Conservation (phyloP, 35 echinoderm and acorn worm genomes). For the Eucidaris tribuloides region DNA sequence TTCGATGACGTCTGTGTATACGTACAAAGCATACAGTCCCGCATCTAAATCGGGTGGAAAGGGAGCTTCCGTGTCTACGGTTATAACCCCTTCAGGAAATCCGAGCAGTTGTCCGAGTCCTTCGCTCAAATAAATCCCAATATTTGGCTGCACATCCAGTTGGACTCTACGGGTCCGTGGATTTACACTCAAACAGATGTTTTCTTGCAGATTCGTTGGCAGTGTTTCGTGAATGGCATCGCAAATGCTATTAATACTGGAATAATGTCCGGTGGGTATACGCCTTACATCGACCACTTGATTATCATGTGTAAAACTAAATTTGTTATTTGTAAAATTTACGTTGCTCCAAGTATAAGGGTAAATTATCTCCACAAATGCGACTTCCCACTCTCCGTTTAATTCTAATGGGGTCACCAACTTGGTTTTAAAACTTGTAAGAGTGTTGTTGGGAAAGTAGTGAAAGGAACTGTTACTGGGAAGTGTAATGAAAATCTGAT, state of each 20-base stretch:
- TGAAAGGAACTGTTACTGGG: neutral
- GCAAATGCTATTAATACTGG: neutral
- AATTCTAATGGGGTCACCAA: neutral
- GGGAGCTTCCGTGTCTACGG: neutral
- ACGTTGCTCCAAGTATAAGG: neutral
- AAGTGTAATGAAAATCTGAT: slow-evolving; percentile 41
- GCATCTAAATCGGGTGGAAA: neutral
- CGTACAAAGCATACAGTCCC: neutral
- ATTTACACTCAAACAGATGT: neutral
- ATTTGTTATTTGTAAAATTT: neutral
- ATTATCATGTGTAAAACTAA: neutral
- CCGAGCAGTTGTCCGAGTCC: neutral
- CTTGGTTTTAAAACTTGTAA: slow-evolving; percentile 15
- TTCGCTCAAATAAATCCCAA: neutral
- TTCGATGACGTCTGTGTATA: slow-evolving; percentile 15
- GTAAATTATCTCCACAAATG: slow-evolving; percentile 24
- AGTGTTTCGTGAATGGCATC: neutral
- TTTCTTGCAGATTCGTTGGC: neutral
- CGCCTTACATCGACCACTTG: neutral
- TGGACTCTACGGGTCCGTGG: neutral
- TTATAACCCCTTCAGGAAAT: neutral
- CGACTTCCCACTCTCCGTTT: neutral
- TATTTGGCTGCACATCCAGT: neutral
- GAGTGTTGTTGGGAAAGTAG: neutral
- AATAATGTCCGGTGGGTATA: neutral